These are phyloP conservation scores for Caenorhabditis briggsae DNA, from an alignment of 1,140 invertebrate genomes.

Conservation along the genomic window DNA sequence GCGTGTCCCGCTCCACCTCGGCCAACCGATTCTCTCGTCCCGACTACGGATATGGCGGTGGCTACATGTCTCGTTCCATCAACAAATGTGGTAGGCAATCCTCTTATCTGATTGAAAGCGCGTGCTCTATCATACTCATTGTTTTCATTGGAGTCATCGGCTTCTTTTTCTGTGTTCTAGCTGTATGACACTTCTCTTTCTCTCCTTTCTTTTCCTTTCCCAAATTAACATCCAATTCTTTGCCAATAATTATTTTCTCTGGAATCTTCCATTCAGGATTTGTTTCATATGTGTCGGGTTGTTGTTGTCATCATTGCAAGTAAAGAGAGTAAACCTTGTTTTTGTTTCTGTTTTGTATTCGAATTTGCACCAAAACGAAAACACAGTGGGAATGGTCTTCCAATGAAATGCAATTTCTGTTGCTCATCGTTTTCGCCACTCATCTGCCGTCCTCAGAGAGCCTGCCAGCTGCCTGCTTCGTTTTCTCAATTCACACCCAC, in stretches of 20 bases:
- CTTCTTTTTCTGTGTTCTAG: slow-evolving; percentile 49
- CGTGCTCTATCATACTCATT: slow-evolving; percentile 40
- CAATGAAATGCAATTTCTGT: slow-evolving; percentile 37
- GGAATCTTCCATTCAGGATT: background rate
- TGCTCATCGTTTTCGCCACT: background rate
- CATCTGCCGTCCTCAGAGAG: background rate
- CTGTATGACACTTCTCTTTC: slow-evolving; percentile 17
- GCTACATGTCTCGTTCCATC: slow-evolving; percentile 70
- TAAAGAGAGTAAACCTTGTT: background rate
- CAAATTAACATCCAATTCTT: background rate
- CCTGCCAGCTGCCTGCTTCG: slow-evolving; percentile 4
- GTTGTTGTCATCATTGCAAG: slow-evolving; percentile 39
- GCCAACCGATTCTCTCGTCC: slow-evolving; percentile 68
- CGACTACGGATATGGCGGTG: slow-evolving; percentile 71
- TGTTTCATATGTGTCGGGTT: slow-evolving; percentile 34
- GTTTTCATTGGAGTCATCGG: slow-evolving; percentile 46
- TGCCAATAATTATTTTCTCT: background rate
- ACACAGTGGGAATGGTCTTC: background rate
- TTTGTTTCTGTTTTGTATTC: slow-evolving; percentile 8
- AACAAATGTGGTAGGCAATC: slow-evolving; percentile 71
- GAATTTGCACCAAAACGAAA: background rate
- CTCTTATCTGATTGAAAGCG: slow-evolving; percentile 47
- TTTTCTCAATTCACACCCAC: slow-evolving; percentile 33
- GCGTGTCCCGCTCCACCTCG: slow-evolving; percentile 43
- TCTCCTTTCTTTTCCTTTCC: background rate